A percentile compares a stretch with the other conserved stretches of the same genome.
Conservation (phyloP, 2,113 vertebrate species). For the Stigmatopora argus region DNA sequence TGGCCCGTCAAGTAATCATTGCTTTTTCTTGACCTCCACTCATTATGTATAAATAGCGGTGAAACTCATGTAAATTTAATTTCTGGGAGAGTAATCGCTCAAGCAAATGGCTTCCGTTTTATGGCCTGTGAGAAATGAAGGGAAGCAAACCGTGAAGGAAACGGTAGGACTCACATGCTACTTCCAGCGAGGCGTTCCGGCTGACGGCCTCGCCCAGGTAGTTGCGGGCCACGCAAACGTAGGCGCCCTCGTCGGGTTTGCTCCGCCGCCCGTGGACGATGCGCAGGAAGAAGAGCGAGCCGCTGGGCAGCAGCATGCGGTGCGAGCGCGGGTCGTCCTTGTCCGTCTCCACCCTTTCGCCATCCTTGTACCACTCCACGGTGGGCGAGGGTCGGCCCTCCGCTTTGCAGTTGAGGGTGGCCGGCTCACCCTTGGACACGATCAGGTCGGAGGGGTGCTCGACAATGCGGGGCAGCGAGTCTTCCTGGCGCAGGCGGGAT, state of each 20-base stretch:
- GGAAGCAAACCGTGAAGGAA: background rate
- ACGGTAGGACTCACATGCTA: slow-evolving; percentile 86
- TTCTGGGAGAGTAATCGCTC: slow-evolving; percentile 8
- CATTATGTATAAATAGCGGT: slow-evolving; percentile 15
- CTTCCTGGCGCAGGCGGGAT: slow-evolving; percentile 96
- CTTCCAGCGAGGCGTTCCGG: slow-evolving; percentile 95
- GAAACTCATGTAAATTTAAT: slow-evolving; percentile 24
- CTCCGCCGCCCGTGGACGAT: slow-evolving; percentile 94
- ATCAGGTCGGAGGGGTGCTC: slow-evolving; percentile 98
- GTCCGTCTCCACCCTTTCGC: slow-evolving; percentile 94
- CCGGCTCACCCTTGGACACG: slow-evolving; percentile 96
- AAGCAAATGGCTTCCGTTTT: background rate
- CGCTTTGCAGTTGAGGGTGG: slow-evolving; percentile 97
- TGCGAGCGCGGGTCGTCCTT: slow-evolving; percentile 94
- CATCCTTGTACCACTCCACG: slow-evolving; percentile 98
- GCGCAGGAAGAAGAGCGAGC: slow-evolving; percentile 93
- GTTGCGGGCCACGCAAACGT: slow-evolving; percentile 94
- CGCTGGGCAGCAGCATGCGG: slow-evolving; percentile 94
- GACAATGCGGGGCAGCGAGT: slow-evolving; percentile 92
- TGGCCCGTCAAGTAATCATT: slow-evolving; percentile 15
- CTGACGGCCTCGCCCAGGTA: slow-evolving; percentile 97
- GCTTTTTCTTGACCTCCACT: slow-evolving; percentile 16
- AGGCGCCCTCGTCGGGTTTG: slow-evolving; percentile 95
- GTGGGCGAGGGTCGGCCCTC: slow-evolving; percentile 92
- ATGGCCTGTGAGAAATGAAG: background rate